phyloP scores from a whole-genome alignment of 2,888 invertebrate species.

The Ramazzottius varieornatus region DNA sequence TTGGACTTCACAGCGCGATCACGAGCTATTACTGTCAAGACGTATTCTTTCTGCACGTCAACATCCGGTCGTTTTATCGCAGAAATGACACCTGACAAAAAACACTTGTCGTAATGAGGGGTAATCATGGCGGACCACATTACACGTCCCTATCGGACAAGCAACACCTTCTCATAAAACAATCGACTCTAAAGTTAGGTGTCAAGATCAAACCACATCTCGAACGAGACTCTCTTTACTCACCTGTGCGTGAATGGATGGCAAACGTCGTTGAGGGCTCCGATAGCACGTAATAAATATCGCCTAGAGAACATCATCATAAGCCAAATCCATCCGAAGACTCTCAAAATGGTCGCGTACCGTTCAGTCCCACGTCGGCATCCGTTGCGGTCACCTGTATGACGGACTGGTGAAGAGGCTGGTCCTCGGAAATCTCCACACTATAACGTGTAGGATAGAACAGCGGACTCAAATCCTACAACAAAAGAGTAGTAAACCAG shows the following conservation, averaged over 20 bases:
- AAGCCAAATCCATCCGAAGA: too few relatives aligned
- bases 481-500: too few relatives aligned
- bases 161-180: too few relatives aligned
- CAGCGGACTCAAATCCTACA: constrained; percentile 73
- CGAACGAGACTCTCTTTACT: too few relatives aligned
- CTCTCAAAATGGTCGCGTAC: too few relatives aligned
- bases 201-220: too few relatives aligned
- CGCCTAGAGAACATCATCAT: too few relatives aligned
- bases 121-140: too few relatives aligned
- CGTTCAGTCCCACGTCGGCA: constrained; percentile 79
- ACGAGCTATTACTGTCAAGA: constrained; percentile 50
- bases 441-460: constrained; percentile 71
- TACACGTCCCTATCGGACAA: too few relatives aligned
- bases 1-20: constrained; percentile 43
- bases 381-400: constrained; percentile 48
- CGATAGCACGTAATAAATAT: constrained; percentile 76
- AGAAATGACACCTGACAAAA: constrained; percentile 50
- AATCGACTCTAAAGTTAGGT: too few relatives aligned
- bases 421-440: constrained; percentile 60
- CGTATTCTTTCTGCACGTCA: constrained; percentile 37
- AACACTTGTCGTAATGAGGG: too few relatives aligned
- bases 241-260: constrained; percentile 75
- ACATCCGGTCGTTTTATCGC: constrained; percentile 41
- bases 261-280: constrained; percentile 51
- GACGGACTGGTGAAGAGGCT: constrained; percentile 47